Conservation (phyloP, 2,888 invertebrate species). For the Ornithoptera priamus region DNA sequence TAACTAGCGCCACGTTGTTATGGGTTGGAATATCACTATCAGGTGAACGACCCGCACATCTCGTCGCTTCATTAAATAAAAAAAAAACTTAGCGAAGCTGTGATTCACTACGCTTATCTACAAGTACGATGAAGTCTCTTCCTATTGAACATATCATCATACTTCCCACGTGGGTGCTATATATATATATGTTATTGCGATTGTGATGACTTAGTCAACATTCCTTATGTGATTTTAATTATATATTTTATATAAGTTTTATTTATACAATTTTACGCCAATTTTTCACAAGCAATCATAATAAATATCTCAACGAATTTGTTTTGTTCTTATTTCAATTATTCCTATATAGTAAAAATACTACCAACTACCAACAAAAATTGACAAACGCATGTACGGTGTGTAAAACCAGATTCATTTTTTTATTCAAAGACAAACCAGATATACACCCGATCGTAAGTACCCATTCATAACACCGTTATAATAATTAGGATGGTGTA, state of each 20-base stretch:
- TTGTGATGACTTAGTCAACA: background rate
- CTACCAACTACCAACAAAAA: too few relatives aligned
- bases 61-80: background rate
- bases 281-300: conserved; percentile 10
- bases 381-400: background rate
- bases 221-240: background rate
- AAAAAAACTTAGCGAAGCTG: background rate
- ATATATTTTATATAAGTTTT: conserved; percentile 3
- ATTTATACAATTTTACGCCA: conserved; percentile 12
- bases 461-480: too few relatives aligned
- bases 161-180: background rate
- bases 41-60: too few relatives aligned
- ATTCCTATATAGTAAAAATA: too few relatives aligned
- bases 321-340: background rate
- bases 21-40: too few relatives aligned
- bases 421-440: too few relatives aligned
- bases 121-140: background rate
- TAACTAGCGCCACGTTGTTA: too few relatives aligned
- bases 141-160: background rate
- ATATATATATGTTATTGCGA: background rate
- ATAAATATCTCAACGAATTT: conserved; percentile 13
- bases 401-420: too few relatives aligned
- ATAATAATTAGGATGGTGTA: too few relatives aligned
- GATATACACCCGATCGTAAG: too few relatives aligned
- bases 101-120: background rate